Evolutionary conservation across 2,797 vertebrate genomes (phyloP), one percentile per base, ranked within the genome.

Genomic region (Huso huso): DNA sequence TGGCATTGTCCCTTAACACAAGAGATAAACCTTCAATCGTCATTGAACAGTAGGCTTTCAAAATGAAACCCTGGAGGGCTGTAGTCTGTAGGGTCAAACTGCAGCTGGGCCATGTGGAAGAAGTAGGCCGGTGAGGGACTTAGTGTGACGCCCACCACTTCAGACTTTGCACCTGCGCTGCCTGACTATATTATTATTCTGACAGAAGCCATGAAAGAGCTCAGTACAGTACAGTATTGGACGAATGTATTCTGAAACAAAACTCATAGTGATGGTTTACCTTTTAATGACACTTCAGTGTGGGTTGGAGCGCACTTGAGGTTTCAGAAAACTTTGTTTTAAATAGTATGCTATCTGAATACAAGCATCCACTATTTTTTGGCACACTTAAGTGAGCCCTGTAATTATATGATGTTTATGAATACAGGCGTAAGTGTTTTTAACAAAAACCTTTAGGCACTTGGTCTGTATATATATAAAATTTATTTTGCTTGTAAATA

Each of bases 61-160:
- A 62, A 10, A 18, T 6, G 6, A 62, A 62, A 62, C 61, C 7
- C 61, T 7, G 48, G n/a, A 60, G 49, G 8, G 7, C 48, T 61
- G 48, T 49, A 61, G 5, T 60, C 12, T 50, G 55, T 53, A 15
- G 57, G 65, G 48, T 50, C 65, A 18, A 10, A 18, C 48, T 66
- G 49, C 48, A 66, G 57, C 48, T 66, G 57, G 5, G 12, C 48
- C 57, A 61, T 58, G 37, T 51, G 57, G 8, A 23, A 66, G 60
- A 66, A 48, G 8, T 2, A 49, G 55, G 49, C 10, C 37, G 51
- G 57, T 61, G 57, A 61, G 10, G 48, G 48, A n/a, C n/a, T 49
- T 60, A 48, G 57, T 61, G 57, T 15, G n/a, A 66, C n/a, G 4
- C 23, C 23, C 2, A 49, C 59, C 48, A 15, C 57, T 12, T 66